Percentiles rank a stretch among this genome's conserved stretches.
phyloP scores from a whole-genome alignment of 2,888 invertebrate genomes.

The Drosophila cognata region DNA sequence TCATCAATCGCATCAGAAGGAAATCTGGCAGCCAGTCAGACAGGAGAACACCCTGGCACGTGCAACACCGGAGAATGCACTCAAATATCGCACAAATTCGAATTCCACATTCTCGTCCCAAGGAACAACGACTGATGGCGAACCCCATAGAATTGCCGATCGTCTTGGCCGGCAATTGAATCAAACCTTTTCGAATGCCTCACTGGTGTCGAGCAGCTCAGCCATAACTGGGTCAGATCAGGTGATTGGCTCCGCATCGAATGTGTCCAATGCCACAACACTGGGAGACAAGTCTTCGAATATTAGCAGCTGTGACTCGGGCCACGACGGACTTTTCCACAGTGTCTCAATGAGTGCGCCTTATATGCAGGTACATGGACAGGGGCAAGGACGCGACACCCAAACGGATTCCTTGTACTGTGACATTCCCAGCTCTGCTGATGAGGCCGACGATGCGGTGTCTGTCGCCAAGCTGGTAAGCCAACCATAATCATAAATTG shows the following conservation, averaged over 20 bases:
- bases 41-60: slow-evolving; percentile 43
- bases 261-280: slow-evolving; percentile 58
- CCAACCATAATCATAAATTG: not conserved
- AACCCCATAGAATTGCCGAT: slow-evolving; percentile 28
- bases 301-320: slow-evolving; percentile 82
- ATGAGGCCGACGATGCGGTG: slow-evolving; percentile 62
- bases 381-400: slow-evolving; percentile 36
- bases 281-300: slow-evolving; percentile 74
- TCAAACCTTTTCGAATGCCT: slow-evolving; percentile 75
- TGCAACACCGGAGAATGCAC: slow-evolving; percentile 67
- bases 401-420: slow-evolving; percentile 72
- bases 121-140: slow-evolving; percentile 41
- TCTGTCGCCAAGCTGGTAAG: slow-evolving; percentile 58
- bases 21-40: slow-evolving; percentile 88
- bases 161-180: slow-evolving; percentile 63
- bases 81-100: slow-evolving; percentile 64
- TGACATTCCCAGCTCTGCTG: slow-evolving; percentile 71
- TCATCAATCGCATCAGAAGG: slow-evolving; percentile 88
- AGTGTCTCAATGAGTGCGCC: slow-evolving; percentile 75
- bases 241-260: slow-evolving; percentile 55
- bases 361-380: slow-evolving; percentile 28
- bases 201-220: slow-evolving; percentile 64
- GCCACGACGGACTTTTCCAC: slow-evolving; percentile 81
- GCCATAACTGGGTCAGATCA: slow-evolving; percentile 61
- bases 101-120: slow-evolving; percentile 69